These are phyloP conservation scores for Phalacrocorax carbo DNA, from an alignment of 2,113 vertebrate genomes.

Conservation along the genomic window DNA sequence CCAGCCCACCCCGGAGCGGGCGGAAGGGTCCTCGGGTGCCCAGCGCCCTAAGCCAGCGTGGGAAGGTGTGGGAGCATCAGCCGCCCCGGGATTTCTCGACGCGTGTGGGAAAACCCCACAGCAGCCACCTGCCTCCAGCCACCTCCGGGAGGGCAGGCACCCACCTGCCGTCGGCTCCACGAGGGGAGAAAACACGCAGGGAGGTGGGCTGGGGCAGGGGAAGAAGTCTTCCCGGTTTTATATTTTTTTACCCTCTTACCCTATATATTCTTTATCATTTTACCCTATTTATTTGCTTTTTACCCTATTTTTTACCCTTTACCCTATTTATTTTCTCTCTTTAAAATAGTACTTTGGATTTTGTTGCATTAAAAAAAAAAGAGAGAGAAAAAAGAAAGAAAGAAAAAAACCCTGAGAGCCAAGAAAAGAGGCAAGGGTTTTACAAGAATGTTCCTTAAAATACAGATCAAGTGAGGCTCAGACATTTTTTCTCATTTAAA, in stretches of 20 bases:
- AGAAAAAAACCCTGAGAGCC: neutral
- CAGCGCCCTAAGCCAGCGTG: rapidly evolving
- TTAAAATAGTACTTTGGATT: neutral
- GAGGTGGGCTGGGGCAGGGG: rapidly evolving
- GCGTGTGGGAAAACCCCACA: neutral
- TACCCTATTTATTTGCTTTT: neutral
- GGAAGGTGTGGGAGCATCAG: neutral
- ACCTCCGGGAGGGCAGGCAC: too few relatives aligned
- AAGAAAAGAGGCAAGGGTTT: conserved; percentile 16
- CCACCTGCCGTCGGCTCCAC: neutral
- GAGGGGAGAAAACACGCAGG: neutral
- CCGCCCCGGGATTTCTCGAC: rapidly evolving
- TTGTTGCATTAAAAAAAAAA: neutral
- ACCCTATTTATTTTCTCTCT: neutral
- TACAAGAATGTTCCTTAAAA: conserved; percentile 42
- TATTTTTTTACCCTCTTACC: neutral
- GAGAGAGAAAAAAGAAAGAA: neutral
- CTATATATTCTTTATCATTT: neutral
- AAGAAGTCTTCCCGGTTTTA: neutral
- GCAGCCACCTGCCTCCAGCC: neutral
- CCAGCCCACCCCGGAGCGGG: neutral
- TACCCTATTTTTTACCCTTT: neutral
- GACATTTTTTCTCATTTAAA: conserved; percentile 19
- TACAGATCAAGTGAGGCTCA: neutral
- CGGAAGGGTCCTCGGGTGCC: neutral